phyloP scores from a whole-genome alignment of 2,113 vertebrate genomes.

The Grallaria varia region DNA sequence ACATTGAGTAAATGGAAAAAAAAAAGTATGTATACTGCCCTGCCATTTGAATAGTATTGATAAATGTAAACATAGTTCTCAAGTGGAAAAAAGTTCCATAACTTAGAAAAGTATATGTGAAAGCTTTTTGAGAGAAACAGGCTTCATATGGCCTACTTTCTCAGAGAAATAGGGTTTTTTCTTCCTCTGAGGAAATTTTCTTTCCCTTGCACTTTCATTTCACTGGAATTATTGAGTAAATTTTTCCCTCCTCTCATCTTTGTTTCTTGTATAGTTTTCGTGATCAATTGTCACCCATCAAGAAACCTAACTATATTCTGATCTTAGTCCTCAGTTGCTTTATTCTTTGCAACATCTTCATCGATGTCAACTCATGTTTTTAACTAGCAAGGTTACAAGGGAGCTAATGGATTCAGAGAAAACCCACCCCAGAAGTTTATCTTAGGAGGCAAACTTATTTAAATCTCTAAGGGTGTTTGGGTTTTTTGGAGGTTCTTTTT shows the following conservation, averaged over 20 bases:
- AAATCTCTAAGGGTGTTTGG: background rate
- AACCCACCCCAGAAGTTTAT: background rate
- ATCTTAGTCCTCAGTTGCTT: background rate
- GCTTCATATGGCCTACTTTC: background rate
- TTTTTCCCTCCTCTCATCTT: background rate
- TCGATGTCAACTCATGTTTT: background rate
- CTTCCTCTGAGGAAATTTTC: background rate
- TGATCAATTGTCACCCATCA: background rate
- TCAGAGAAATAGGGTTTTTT: background rate
- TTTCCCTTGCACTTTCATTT: background rate
- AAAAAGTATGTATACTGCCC: background rate
- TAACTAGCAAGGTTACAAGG: background rate
- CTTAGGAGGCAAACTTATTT: background rate
- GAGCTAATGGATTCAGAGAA: background rate
- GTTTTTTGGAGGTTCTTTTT: background rate
- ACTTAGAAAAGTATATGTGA: background rate
- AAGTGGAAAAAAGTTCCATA: background rate
- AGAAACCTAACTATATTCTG: background rate
- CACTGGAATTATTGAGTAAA: background rate
- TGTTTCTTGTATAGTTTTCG: background rate
- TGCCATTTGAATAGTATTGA: background rate
- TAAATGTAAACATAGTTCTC: background rate
- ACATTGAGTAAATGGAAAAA: background rate
- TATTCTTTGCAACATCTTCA: background rate
- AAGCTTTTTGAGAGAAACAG: background rate